Base-by-base conservation (phyloP, 2,888 invertebrate species). In the Hypsopygia costalis region DNA sequence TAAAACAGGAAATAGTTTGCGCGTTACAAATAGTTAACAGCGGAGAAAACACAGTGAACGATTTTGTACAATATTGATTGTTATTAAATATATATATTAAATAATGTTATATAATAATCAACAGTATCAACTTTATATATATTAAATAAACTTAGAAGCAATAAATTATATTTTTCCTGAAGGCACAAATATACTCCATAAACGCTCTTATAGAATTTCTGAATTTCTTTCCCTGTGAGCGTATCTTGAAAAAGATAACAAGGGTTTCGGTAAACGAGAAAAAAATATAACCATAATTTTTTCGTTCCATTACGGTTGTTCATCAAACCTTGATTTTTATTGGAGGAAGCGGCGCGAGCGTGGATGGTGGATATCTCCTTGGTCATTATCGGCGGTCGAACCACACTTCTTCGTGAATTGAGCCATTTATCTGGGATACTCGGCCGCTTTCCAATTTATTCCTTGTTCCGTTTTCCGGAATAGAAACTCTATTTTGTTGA, bases 381-480 rank as follows among this genome's bases (percentile, higher is more conserved):
- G 48, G 56, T 58, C 52, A 62, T 64, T 65, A 62, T 55, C 51
- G 50, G 58, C 47, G 49, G 47, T 46, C 44, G 40, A 47, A 36
- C 47, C 47, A 50, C 46, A 55, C 51, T 51, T 59, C 54, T 50
- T 48, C 49, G 49, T 25, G 56, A 60, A 68, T 64, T 52, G 61
- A 56, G 54, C 58, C 63, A 68, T 72, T 72, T 67, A 62, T 70
- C 62, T 60, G 52, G 39, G 39, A 36, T 43, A 44, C 51, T 43
- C 45, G 43, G 41, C 44, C 52, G 46, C 40, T 46, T 43, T 43
- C 40, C 47, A 47, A 54, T 57, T 56, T 55, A 52, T 55, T 47
- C 46, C 34, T 42, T 33, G 32, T 42, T 42, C 34, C 34, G 6
- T 25, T 3, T 25, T 25, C 25, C 1, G 25, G 25, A 16, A 16